phyloP scores from a whole-genome alignment of 2,113 vertebrate species.

The Lipophrys pholis region DNA sequence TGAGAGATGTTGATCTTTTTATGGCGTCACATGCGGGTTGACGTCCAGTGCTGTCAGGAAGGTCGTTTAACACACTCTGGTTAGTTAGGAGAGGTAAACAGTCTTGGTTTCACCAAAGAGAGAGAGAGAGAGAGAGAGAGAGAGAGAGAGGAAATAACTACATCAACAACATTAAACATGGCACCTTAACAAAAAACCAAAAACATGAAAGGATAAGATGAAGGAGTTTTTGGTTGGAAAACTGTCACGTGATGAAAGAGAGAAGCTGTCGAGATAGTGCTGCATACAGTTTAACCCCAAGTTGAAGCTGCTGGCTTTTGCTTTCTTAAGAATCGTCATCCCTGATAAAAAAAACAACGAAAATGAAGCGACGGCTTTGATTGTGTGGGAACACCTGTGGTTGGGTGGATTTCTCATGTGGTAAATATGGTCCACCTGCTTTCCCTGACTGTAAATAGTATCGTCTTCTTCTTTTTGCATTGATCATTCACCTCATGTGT shows the following conservation, averaged over 20 bases:
- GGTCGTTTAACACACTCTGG: constrained; percentile 37
- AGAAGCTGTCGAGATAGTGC: constrained; percentile 56
- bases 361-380: constrained; percentile 42
- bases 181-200: constrained; percentile 59
- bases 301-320: constrained; percentile 79
- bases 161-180: constrained; percentile 57
- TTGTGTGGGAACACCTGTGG: constrained; percentile 35
- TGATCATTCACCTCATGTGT: constrained; percentile 50
- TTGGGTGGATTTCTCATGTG: constrained; percentile 21
- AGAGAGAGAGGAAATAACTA: constrained; percentile 10
- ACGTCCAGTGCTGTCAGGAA: constrained; percentile 36
- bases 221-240: constrained; percentile 81
- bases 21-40: constrained; percentile 26
- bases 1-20: constrained; percentile 10
- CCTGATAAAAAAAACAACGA: constrained; percentile 76
- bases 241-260: constrained; percentile 59
- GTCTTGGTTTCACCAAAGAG: constrained; percentile 36
- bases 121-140: no score
- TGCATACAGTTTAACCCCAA: constrained; percentile 47
- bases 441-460: constrained; percentile 60
- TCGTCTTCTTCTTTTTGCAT: constrained; percentile 75
- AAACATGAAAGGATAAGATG: constrained; percentile 44
- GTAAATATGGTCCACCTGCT: constrained; percentile 56
- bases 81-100: constrained; percentile 39
- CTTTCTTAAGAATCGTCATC: constrained; percentile 74